These are phyloP conservation scores for Crematogaster levior DNA, from an alignment of 2,888 invertebrate genomes.

Conservation along the genomic window DNA sequence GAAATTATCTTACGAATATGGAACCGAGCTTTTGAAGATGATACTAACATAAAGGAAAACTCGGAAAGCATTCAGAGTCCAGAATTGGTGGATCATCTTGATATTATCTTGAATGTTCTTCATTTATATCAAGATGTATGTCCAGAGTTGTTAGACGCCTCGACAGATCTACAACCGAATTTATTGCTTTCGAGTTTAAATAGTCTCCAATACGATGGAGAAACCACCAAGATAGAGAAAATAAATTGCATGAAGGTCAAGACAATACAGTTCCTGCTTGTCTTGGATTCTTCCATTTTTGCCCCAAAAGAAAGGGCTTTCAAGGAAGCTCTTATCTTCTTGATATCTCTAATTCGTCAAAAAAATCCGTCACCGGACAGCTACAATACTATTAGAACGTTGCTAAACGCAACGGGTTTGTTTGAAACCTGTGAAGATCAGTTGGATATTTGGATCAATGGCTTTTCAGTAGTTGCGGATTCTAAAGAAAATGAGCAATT, in stretches of 20 bases:
- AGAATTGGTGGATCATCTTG: conserved; percentile 73
- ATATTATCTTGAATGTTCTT: conserved; percentile 87
- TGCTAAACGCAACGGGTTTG: conserved; percentile 89
- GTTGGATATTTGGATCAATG: conserved; percentile 90
- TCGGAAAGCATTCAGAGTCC: conserved; percentile 60
- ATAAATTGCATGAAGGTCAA: conserved; percentile 82
- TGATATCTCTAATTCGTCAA: conserved; percentile 74
- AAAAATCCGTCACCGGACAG: conserved; percentile 55
- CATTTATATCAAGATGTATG: conserved; percentile 87
- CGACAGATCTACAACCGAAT: conserved; percentile 64
- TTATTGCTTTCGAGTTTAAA: conserved; percentile 72
- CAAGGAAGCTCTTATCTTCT: conserved; percentile 73
- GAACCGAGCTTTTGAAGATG: conserved; percentile 74
- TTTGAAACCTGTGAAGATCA: conserved; percentile 90
- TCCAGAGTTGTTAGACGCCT: conserved; percentile 86
- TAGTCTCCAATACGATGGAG: conserved; percentile 41
- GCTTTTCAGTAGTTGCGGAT: conserved; percentile 79
- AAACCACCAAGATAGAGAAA: conserved; percentile 50
- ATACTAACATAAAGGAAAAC: conserved; percentile 60
- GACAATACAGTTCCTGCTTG: conserved; percentile 84
- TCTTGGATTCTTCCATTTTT: conserved; percentile 83
- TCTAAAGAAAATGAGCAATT: conserved; percentile 71
- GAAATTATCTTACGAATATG: conserved; percentile 82
- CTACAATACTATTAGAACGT: conserved; percentile 86
- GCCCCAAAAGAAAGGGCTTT: conserved; percentile 76